Evolutionary conservation across 1,140 invertebrate species (phyloP), one percentile per base, ranked within the genome.

Genomic region (Drosophila oshimai): DNA sequence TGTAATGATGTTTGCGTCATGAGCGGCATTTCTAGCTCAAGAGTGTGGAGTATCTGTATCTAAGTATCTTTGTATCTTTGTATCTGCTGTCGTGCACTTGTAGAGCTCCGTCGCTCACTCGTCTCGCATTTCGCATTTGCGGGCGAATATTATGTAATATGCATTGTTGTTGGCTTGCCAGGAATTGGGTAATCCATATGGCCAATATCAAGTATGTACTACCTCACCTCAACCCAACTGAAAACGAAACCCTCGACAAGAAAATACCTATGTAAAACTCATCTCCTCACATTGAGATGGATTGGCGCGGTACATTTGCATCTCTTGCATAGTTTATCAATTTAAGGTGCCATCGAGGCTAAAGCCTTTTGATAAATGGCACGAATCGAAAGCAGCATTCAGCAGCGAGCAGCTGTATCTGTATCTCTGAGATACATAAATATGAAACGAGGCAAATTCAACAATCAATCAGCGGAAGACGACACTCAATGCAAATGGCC

Each of bases 1-100:
- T 61, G 68, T 72, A 72, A 72, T 72, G 68, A 72, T 61, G 68
- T 65, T 65, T 65, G 58, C 62, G 62, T 65, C 62, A 65, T 65
- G 60, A 65, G 62, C 62, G 61, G 61, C 61, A 65, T 65, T 49
- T 50, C 42, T 31, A 49, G 58, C 61, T 62, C 55, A 61, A 64
- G 18, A 65, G 58, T 65, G 34, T 50, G 58, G 61, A 39, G 57
- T 65, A 22, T 61, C 55, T 28, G 33, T 22, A 67, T 39, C 58
- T 29, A 24, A 47, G 42, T 54, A 46, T 62, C 33, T 6, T 5
- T n/a, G 18, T 50, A 71, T 71, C 68, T 69, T 12, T 70, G 41
- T 58, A 28, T 58, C 64, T 58, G 53, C 37, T 62, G 68, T 54
- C 69, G 70, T 73, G 68, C 69, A 64, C 57, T 72, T 61, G 54